A percentile compares a stretch with the other conserved stretches of the same genome.
phyloP scores from a whole-genome alignment of 2,888 invertebrate genomes.

The Brachylomia viminalis region DNA sequence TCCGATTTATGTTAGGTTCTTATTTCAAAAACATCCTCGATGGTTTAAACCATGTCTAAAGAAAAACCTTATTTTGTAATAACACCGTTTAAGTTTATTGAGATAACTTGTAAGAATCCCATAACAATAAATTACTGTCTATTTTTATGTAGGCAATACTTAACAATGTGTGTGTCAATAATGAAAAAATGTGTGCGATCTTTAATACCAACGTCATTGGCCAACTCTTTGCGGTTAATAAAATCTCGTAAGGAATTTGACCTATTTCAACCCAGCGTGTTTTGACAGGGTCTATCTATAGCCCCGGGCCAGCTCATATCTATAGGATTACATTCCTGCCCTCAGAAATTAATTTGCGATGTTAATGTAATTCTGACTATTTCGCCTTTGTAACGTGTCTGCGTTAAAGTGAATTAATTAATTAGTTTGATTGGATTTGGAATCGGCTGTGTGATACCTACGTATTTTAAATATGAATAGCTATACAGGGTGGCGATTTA shows the following conservation, averaged over 20 bases:
- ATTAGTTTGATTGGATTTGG: slow-evolving; percentile 27
- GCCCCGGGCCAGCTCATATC: slow-evolving; percentile 10
- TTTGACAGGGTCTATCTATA: slow-evolving; percentile 6
- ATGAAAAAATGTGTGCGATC: neutral
- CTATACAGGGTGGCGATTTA: neutral
- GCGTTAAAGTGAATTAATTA: neutral
- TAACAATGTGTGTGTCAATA: no score
- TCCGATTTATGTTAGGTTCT: no score
- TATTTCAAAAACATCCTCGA: no score
- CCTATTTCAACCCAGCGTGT: slow-evolving; percentile 19
- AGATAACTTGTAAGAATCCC: neutral
- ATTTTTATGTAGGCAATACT: no score
- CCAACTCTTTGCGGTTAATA: slow-evolving; percentile 23
- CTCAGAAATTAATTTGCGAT: slow-evolving; percentile 26
- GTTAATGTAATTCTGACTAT: slow-evolving; percentile 12
- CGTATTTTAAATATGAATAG: slow-evolving; percentile 2
- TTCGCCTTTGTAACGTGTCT: slow-evolving; percentile 10
- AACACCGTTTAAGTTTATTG: no score
- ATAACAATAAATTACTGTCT: neutral
- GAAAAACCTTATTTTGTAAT: no score
- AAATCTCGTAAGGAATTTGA: slow-evolving; percentile 20
- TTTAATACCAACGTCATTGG: neutral
- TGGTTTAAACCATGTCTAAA: no score
- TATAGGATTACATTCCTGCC: slow-evolving; percentile 34
- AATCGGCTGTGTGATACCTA: neutral